Percentiles rank a stretch among this genome's conserved stretches.
These are phyloP conservation scores for Procambarus virginalis DNA, from an alignment of 1,140 invertebrate genomes.

Conservation along the genomic window DNA sequence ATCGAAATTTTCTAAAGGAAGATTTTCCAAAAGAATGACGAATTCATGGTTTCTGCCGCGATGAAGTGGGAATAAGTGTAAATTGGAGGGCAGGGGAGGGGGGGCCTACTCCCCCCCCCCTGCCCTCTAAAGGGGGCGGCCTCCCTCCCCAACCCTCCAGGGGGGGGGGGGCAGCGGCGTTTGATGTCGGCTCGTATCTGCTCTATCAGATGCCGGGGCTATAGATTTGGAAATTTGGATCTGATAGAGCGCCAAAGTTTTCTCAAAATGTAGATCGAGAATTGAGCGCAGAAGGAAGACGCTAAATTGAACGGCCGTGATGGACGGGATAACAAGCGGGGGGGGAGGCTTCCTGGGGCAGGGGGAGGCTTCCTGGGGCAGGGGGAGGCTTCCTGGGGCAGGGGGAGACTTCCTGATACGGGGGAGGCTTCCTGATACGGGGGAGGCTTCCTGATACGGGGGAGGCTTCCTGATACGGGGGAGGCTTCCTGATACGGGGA, in stretches of 20 bases:
- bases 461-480: too few species aligned
- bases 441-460: too few species aligned
- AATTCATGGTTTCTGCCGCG: constrained; percentile 65
- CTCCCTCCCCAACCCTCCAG: background rate
- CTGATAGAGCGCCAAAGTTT: constrained; percentile 60
- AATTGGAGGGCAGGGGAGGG: constrained; percentile 49
- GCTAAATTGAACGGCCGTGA: constrained; percentile 64
- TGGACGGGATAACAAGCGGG: constrained; percentile 47
- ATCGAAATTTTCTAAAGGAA: constrained; percentile 68
- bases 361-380: too few species aligned
- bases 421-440: too few species aligned
- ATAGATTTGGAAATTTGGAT: constrained; percentile 64
- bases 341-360: too few species aligned
- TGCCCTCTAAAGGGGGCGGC: background rate
- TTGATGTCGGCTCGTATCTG: constrained; percentile 20
- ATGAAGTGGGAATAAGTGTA: constrained; percentile 68
- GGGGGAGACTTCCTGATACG: too few species aligned
- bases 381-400: too few species aligned
- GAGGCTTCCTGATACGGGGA: too few species aligned
- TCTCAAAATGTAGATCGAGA: constrained; percentile 63
- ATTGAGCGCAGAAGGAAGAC: constrained; percentile 62
- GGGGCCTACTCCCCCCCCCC: background rate
- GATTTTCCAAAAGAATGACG: constrained; percentile 67
- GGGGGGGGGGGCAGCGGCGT: background rate
- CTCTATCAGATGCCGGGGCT: constrained; percentile 47